Evolutionary conservation across 2,888 invertebrate species (phyloP), one percentile per base, ranked within the genome.

Genomic region (Drosophila meridionalis): DNA sequence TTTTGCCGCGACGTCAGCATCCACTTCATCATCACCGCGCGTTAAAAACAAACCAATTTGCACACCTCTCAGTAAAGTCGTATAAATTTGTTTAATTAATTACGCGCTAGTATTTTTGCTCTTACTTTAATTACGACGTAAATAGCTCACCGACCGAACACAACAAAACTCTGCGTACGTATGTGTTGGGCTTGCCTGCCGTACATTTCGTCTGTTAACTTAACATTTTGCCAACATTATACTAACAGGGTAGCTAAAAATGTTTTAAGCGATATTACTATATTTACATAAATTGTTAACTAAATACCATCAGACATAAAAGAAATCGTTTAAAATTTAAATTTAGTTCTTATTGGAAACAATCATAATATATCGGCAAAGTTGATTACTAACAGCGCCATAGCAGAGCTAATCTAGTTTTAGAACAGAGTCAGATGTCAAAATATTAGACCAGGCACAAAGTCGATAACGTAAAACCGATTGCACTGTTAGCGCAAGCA

Each of bases 101-200:
- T 78, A 78, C 80, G 78, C 78, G 77, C 52, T 77, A 55, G 60
- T 56, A 36, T 43, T 52, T 65, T 43, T 69, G 40, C 36, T 40
- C 65, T 73, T 80, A 56, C 56, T 77, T 78, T 76, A 73, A 80
- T 78, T 78, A 80, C 78, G 78, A 80, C 78, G 78, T 80, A 76
- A 76, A 78, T 80, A 73, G 65, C 65, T 69, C 77, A 72, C 78
- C 55, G n/a, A 77, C 72, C 77, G 68, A 76, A 80, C 57, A 76
- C 76, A 76, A 69, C 68, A 69, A 68, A 68, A 69, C 48, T 68
- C 68, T 48, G 58, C 20, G 30, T 58, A 58, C 68, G 48, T 68
- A 70, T 53, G 70, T 70, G 40, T 60, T 52, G 30, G 20, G 38
- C 42, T 42, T 47, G 12, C 38, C 30, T 45, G 14, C 65, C 45